These are phyloP conservation scores for Drosophila watanabei DNA, from an alignment of 1,140 invertebrate species.

Conservation along the genomic window DNA sequence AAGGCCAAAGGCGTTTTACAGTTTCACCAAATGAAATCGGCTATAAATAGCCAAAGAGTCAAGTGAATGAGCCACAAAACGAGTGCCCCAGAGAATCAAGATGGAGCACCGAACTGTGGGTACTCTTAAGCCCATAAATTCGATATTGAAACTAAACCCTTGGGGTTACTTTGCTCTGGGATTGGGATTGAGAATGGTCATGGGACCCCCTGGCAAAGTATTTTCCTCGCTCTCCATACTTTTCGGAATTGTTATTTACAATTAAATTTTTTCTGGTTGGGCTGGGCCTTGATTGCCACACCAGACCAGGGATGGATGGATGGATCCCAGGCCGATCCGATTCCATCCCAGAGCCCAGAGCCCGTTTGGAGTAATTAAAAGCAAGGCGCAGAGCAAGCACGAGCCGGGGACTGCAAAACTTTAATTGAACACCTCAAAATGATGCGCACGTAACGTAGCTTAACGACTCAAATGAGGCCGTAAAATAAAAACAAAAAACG, in stretches of 20 bases:
- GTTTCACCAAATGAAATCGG: slow-evolving; percentile 69
- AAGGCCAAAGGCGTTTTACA: slow-evolving; percentile 78
- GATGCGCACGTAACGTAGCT: slow-evolving; percentile 82
- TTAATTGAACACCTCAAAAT: slow-evolving; percentile 84
- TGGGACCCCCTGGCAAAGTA: slow-evolving; percentile 41
- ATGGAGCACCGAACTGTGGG: background rate
- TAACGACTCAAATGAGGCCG: slow-evolving; percentile 73
- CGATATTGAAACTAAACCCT: background rate
- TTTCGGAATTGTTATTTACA: slow-evolving; percentile 40
- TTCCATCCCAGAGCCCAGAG: slow-evolving; percentile 14
- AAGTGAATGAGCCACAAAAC: slow-evolving; percentile 71
- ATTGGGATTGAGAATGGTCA: background rate
- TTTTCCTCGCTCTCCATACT: slow-evolving; percentile 32
- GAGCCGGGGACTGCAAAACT: slow-evolving; percentile 51
- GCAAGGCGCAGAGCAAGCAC: slow-evolving; percentile 50
- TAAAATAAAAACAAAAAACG: slow-evolving; percentile 14
- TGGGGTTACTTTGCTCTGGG: background rate
- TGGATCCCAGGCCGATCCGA: slow-evolving; percentile 22
- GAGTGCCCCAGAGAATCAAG: slow-evolving; percentile 35
- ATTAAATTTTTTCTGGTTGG: slow-evolving; percentile 27
- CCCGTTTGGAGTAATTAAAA: slow-evolving; percentile 63
- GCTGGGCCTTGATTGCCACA: slow-evolving; percentile 48
- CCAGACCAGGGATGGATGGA: slow-evolving; percentile 28
- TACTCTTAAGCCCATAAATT: background rate
- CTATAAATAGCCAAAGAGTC: slow-evolving; percentile 77